Base-by-base conservation (phyloP, 2,888 invertebrate species). In the Drepana falcataria region DNA sequence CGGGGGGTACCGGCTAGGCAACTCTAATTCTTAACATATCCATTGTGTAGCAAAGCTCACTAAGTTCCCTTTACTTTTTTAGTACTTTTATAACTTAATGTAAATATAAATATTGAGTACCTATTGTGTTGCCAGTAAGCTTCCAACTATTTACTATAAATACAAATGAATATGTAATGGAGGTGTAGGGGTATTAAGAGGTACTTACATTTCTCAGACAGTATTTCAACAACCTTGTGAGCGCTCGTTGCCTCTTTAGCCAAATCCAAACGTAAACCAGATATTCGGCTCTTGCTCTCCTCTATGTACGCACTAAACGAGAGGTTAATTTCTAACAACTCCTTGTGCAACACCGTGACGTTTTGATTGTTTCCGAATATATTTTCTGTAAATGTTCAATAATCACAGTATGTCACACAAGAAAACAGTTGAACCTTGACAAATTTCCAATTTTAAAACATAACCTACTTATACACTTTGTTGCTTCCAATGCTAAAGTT, bases 381-480 rank as follows among this genome's bases (percentile, higher is more conserved):
- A 55, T 87, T 80, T 68, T 79, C 93, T 93, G 82, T 62, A 90
- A 87, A 44, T 44, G 4, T 21, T 21, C 53, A 60, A 59, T 64
- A 59, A 60, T 37, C 37, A 37, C 37, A 63, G 57, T 59, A 60
- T 35, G 56, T 54, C 60, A 68, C 65, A 66, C 65, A 56, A 53
- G 53, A 68, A 81, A 83, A 83, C 80, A 82, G 78, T 62, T 74
- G 87, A 84, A 78, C 60, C 63, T 56, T 59, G 66, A 63, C 59
- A 63, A 66, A 68, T 68, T 85, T 87, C 84, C 65, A 85, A 73
- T 75, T 87, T 82, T 74, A 71, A 85, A 86, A 77, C 72, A 80
- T 87, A 87, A 87, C 89, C 85, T 85, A 91, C 90, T 76, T 71
- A 89, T 59, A 78, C 81, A 84, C 76, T 83, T 83, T 59, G 83